A percentile compares a stretch with the other conserved stretches of the same genome.
Conservation (phyloP, 2,888 invertebrate species). For the Stomorhina lunata region DNA sequence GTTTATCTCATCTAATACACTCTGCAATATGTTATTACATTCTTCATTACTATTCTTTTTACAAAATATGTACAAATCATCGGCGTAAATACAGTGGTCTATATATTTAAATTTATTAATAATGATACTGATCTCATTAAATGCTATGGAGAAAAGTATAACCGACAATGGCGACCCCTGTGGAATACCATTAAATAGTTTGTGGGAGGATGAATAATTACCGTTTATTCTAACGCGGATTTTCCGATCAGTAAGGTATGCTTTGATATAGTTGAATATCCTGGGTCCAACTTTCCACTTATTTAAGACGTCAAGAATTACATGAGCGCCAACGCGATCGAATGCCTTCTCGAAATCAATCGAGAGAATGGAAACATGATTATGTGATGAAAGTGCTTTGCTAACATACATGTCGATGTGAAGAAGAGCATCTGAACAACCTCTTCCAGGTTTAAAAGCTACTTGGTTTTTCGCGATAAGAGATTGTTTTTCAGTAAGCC, state of each 20-base stretch:
- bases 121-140: conserved; percentile 46
- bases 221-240: conserved; percentile 39
- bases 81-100: conserved; percentile 47
- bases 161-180: no score
- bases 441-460: conserved; percentile 6
- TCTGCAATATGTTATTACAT: conserved; percentile 2
- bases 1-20: conserved; percentile 13
- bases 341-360: neutral
- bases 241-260: conserved; percentile 34
- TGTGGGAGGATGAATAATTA: neutral
- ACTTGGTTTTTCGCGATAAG: neutral
- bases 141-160: conserved; percentile 50
- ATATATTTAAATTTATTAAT: conserved; percentile 15
- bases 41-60: conserved; percentile 15
- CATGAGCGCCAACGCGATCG: neutral
- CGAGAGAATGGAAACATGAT: neutral
- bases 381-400: neutral
- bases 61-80: conserved; percentile 51
- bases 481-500: neutral
- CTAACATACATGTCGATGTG: neutral
- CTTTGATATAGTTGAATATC: conserved; percentile 43
- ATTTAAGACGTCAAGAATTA: neutral
- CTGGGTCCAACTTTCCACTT: conserved; percentile 11
- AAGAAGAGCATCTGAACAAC: neutral
- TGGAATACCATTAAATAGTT: neutral